A percentile compares a stretch with the other conserved stretches of the same genome.
Evolutionary conservation across 2,888 invertebrate genomes (phyloP).

Genomic region (Drosophila pegasa): DNA sequence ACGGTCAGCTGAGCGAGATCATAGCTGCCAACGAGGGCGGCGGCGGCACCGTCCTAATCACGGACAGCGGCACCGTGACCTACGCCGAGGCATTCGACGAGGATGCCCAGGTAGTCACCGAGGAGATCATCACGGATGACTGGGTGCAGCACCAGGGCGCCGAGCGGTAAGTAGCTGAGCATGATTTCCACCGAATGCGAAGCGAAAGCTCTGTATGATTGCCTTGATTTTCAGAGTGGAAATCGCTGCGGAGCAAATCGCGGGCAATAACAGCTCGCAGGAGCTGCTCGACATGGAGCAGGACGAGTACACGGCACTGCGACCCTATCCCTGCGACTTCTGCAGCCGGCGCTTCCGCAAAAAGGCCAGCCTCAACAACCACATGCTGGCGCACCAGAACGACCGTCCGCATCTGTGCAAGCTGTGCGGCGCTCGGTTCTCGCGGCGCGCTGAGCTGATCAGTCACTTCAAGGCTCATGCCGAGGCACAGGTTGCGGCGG

Average conservation of each 20-base stretch:
- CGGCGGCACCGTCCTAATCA: slow-evolving; percentile 69
- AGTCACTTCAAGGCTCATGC: slow-evolving; percentile 94
- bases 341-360: slow-evolving; percentile 93
- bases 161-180: slow-evolving; percentile 87
- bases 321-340: slow-evolving; percentile 94
- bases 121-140: slow-evolving; percentile 93
- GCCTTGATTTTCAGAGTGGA: slow-evolving; percentile 86
- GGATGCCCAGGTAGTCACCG: slow-evolving; percentile 89
- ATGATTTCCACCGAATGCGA: not conserved
- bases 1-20: slow-evolving; percentile 84
- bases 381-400: slow-evolving; percentile 94
- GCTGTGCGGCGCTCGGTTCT: slow-evolving; percentile 92
- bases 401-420: slow-evolving; percentile 93
- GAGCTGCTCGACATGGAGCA: slow-evolving; percentile 90
- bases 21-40: slow-evolving; percentile 72
- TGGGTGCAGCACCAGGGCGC: slow-evolving; percentile 91
- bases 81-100: slow-evolving; percentile 72
- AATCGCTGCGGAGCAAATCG: slow-evolving; percentile 88
- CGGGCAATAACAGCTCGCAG: slow-evolving; percentile 81
- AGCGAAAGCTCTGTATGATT: not conserved
- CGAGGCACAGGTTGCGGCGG: slow-evolving; percentile 88
- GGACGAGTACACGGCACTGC: slow-evolving; percentile 88
- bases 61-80: slow-evolving; percentile 62
- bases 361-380: slow-evolving; percentile 93
- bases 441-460: slow-evolving; percentile 92